Evolutionary conservation across 2,888 invertebrate genomes (phyloP).

Genomic region (Epinotia brunnichana): DNA sequence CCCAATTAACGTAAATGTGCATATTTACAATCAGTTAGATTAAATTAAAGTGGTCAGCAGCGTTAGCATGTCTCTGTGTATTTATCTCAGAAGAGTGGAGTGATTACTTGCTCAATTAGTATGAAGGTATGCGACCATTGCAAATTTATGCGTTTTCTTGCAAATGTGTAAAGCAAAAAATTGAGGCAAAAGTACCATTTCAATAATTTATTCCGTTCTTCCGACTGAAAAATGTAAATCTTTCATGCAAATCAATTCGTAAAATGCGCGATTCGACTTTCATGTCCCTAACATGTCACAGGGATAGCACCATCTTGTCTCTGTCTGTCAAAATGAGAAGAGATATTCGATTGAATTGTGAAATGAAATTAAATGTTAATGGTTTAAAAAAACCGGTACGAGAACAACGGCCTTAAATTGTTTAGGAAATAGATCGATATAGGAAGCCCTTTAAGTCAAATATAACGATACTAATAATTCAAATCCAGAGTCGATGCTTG

Average conservation of each 20-base stretch:
- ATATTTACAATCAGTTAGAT: constrained; percentile 9
- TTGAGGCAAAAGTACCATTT: not conserved
- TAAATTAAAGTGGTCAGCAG: constrained; percentile 24
- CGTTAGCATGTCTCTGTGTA: constrained; percentile 28
- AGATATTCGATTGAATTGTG: too few species aligned
- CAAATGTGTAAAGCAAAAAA: constrained; percentile 8
- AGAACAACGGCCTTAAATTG: too few species aligned
- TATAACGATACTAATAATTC: too few species aligned
- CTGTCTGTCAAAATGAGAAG: too few species aligned
- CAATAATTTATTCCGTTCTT: constrained; percentile 8
- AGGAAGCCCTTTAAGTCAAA: too few species aligned
- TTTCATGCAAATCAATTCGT: not conserved
- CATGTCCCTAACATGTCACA: too few species aligned
- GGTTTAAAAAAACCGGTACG: too few species aligned
- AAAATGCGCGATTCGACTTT: too few species aligned
- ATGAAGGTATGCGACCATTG: constrained; percentile 26
- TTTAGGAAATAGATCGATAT: too few species aligned
- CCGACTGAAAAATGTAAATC: constrained; percentile 2
- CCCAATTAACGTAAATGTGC: constrained; percentile 13
- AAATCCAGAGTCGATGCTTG: too few species aligned
- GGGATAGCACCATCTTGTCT: too few species aligned
- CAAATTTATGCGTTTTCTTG: constrained; percentile 17
- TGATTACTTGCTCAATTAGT: constrained; percentile 34
- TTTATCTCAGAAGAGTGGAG: constrained; percentile 24
- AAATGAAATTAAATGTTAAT: too few species aligned